Conservation (phyloP, 2,113 vertebrate genomes). For the Halichoerus grypus region DNA sequence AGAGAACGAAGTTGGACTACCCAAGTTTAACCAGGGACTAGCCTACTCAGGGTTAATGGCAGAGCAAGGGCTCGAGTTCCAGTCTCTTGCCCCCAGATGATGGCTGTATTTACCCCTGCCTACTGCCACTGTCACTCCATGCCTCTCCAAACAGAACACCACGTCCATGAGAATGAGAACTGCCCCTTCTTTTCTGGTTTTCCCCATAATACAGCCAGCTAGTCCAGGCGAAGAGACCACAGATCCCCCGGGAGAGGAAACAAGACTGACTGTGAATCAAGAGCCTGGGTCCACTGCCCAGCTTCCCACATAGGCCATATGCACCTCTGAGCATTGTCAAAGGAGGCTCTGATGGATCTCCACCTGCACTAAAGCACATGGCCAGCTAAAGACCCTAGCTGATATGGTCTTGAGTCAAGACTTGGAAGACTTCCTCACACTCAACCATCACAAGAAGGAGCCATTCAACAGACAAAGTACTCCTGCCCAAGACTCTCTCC, state of each 20-base stretch:
- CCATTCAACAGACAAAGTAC: neutral
- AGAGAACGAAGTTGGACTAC: neutral
- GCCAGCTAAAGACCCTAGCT: neutral
- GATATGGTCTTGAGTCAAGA: neutral
- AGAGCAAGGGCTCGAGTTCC: neutral
- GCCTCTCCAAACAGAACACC: neutral
- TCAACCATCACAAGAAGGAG: neutral
- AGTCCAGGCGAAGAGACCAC: neutral
- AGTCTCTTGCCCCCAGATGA: neutral
- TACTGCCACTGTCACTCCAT: neutral
- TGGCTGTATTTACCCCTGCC: neutral
- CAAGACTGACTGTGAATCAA: neutral
- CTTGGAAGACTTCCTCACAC: neutral
- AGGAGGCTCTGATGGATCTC: neutral
- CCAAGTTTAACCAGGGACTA: neutral
- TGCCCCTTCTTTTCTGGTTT: neutral
- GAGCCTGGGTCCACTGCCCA: neutral
- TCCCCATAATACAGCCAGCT: neutral
- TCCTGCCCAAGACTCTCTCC: neutral
- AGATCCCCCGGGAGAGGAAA: neutral
- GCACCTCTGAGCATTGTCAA: neutral
- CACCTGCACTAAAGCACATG: neutral
- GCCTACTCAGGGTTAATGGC: neutral
- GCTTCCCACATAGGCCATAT: neutral
- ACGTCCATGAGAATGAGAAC: neutral